phyloP scores from a whole-genome alignment of 2,113 vertebrate genomes.

The Cynocephalus volans region DNA sequence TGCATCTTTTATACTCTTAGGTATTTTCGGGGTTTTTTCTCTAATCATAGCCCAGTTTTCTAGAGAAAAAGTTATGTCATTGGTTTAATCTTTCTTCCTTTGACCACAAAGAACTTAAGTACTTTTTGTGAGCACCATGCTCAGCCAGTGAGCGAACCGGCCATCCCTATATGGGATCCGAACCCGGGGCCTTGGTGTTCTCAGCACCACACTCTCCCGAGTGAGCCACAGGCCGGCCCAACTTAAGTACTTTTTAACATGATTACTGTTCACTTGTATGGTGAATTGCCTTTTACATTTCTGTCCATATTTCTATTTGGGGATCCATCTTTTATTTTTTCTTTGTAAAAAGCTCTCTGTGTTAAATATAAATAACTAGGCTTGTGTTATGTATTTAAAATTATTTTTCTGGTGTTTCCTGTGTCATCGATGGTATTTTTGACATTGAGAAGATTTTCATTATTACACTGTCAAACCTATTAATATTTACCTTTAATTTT shows the following conservation, averaged over 20 bases:
- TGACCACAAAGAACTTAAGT: neutral
- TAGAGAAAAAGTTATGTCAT: neutral
- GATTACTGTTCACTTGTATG: constrained; percentile 6
- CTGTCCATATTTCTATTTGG: neutral
- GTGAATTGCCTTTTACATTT: constrained; percentile 12
- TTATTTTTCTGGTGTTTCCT: constrained; percentile 25
- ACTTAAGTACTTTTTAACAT: too few relatives aligned
- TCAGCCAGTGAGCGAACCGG: too few relatives aligned
- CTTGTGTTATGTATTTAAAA: neutral
- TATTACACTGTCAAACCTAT: neutral
- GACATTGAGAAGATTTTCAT: neutral
- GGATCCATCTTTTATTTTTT: neutral
- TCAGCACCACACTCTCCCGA: too few relatives aligned
- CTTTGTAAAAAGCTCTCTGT: neutral
- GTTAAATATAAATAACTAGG: neutral
- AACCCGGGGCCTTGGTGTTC: too few relatives aligned
- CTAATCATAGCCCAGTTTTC: neutral
- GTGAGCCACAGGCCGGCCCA: too few relatives aligned
- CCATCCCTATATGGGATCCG: too few relatives aligned
- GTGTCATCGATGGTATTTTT: neutral
- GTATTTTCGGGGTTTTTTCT: neutral
- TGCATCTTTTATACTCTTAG: neutral
- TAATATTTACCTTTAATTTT: constrained; percentile 41
- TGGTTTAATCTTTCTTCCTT: constrained; percentile 43
- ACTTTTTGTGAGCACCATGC: too few relatives aligned